These are phyloP conservation scores for Spisula solida DNA, from an alignment of 2,888 invertebrate genomes.

Conservation along the genomic window DNA sequence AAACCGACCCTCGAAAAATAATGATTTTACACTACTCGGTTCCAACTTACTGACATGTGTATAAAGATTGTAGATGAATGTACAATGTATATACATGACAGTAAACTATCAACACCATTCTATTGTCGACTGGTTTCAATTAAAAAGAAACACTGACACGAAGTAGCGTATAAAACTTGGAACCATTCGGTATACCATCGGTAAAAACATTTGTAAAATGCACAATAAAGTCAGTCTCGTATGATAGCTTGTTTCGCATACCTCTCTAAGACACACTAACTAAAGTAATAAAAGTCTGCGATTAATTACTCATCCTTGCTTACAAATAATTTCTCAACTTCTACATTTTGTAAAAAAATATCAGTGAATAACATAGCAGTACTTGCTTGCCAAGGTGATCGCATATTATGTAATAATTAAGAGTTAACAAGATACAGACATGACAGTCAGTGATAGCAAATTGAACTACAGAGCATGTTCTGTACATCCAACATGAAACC, in stretches of 20 bases:
- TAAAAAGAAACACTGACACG: conserved; percentile 45
- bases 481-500: neutral
- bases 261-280: conserved; percentile 41
- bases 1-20: too few species aligned
- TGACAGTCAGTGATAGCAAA: neutral
- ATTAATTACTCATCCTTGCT: conserved; percentile 59
- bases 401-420: conserved; percentile 31
- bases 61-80: neutral
- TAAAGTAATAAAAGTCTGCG: conserved; percentile 43
- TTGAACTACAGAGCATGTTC: neutral
- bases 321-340: conserved; percentile 49
- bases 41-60: conserved; percentile 13
- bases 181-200: conserved; percentile 49
- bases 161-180: conserved; percentile 45
- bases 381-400: conserved; percentile 13
- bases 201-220: conserved; percentile 67
- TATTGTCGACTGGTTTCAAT: conserved; percentile 38
- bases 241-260: conserved; percentile 50
- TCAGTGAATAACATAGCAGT: neutral
- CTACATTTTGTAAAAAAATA: conserved; percentile 31
- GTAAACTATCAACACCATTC: conserved; percentile 21
- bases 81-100: conserved; percentile 13
- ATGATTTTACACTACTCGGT: too few species aligned
- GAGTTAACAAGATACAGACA: conserved; percentile 9
- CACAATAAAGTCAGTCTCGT: conserved; percentile 61